These are phyloP conservation scores for Centropus unirufus DNA, from an alignment of 2,113 vertebrate species.

Conservation along the genomic window DNA sequence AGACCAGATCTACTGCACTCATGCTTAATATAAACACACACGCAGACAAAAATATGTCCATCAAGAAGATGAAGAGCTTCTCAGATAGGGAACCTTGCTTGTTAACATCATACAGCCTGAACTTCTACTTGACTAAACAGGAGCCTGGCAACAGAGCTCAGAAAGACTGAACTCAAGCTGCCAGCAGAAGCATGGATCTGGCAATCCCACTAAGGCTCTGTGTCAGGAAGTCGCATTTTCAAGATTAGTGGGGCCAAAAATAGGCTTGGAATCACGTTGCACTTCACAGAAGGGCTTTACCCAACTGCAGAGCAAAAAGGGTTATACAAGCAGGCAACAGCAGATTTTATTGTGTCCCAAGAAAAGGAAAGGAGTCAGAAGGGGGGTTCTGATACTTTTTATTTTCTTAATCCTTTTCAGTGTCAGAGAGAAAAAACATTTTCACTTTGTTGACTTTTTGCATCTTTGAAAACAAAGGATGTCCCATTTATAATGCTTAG, in stretches of 20 bases:
- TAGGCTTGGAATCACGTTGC: background rate
- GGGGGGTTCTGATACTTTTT: background rate
- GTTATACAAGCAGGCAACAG: background rate
- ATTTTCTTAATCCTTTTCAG: background rate
- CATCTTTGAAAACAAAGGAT: background rate
- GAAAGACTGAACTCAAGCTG: background rate
- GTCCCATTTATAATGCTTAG: background rate
- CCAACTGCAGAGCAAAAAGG: background rate
- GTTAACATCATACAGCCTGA: background rate
- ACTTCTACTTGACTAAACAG: background rate
- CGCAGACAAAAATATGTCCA: background rate
- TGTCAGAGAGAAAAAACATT: background rate
- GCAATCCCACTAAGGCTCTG: background rate
- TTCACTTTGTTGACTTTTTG: background rate
- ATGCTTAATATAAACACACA: background rate
- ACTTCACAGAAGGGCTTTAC: background rate
- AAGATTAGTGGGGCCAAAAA: conserved; percentile 49
- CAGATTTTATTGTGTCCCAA: background rate
- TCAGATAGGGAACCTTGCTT: background rate
- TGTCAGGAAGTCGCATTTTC: background rate
- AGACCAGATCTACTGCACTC: background rate
- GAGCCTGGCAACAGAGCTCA: conserved; percentile 1
- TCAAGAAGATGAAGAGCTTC: conserved; percentile 15
- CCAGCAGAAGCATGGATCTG: background rate
- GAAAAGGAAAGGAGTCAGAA: background rate